Conservation (phyloP, 1,140 invertebrate genomes). For the Diachasma alloeum region DNA sequence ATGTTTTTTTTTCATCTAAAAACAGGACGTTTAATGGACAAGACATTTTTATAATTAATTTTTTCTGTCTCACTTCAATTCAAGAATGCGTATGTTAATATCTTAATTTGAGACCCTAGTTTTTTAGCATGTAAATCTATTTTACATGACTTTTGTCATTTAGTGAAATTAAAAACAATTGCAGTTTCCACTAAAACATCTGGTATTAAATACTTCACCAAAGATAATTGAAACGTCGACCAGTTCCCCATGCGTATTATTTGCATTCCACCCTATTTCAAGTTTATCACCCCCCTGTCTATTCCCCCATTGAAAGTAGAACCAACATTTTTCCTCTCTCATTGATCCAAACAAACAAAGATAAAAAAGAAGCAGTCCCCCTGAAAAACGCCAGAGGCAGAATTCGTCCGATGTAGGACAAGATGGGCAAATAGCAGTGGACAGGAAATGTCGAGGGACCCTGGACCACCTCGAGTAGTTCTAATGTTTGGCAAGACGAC, state of each 20-base stretch:
- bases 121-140: no score
- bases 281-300: background rate
- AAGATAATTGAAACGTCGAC: no score
- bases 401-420: conserved; percentile 1
- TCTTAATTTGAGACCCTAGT: no score
- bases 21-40: no score
- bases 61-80: no score
- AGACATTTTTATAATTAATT: no score
- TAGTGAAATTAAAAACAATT: no score
- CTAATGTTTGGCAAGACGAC: background rate
- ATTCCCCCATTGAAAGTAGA: background rate
- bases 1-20: no score
- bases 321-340: background rate
- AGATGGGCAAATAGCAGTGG: background rate
- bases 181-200: background rate
- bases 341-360: background rate
- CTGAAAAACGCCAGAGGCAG: background rate
- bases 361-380: background rate
- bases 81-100: no score
- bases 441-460: conserved; percentile 7
- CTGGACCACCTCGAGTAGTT: background rate
- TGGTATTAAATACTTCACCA: no score
- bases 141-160: no score
- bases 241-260: no score
- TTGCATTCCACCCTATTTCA: background rate